These are phyloP conservation scores for Colius striatus DNA, from an alignment of 2,113 vertebrate species.

Conservation along the genomic window DNA sequence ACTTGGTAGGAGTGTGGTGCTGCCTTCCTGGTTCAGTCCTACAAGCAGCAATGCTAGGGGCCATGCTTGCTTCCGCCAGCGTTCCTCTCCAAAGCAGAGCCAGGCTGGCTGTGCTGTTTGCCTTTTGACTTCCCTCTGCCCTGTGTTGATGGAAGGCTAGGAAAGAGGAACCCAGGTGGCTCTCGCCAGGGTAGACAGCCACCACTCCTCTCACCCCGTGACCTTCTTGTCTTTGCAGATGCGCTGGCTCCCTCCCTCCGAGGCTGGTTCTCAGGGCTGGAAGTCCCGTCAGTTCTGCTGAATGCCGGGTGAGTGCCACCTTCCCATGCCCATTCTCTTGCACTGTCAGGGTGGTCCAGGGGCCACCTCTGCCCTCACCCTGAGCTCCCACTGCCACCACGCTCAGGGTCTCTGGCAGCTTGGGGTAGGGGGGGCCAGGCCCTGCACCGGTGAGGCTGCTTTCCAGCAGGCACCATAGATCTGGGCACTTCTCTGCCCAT, in stretches of 20 bases:
- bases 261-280: constrained; percentile 73
- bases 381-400: rapidly evolving
- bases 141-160: background rate
- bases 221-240: constrained; percentile 12
- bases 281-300: constrained; percentile 73
- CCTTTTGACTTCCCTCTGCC: rapidly evolving
- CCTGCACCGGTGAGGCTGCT: background rate
- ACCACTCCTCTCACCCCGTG: background rate
- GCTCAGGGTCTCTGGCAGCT: rapidly evolving
- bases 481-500: background rate
- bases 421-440: background rate
- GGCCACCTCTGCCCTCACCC: background rate
- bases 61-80: background rate
- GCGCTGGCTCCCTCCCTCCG: constrained; percentile 71
- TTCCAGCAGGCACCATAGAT: rapidly evolving
- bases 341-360: rapidly evolving
- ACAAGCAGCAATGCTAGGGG: rapidly evolving
- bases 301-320: constrained; percentile 40
- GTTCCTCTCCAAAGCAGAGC: rapidly evolving
- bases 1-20: background rate
- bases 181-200: background rate
- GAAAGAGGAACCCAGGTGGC: background rate
- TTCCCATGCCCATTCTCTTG: rapidly evolving
- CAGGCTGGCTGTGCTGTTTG: background rate
- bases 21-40: background rate